Percentiles rank a stretch among this genome's conserved stretches.
These are phyloP conservation scores for Syngnathus scovelli DNA, from an alignment of 2,113 vertebrate species.

Conservation along the genomic window DNA sequence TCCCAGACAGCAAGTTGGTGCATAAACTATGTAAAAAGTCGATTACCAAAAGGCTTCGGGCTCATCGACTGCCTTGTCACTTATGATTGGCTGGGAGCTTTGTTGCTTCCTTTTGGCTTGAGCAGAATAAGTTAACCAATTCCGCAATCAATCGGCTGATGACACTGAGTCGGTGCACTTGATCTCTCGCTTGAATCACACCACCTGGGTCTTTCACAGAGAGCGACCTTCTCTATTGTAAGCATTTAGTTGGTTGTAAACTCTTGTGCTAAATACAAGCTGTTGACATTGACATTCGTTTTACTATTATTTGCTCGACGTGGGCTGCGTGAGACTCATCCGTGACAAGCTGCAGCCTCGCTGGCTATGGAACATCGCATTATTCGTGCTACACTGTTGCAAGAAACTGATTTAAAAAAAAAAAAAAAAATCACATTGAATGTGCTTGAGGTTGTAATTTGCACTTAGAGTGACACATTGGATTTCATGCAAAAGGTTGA, in stretches of 20 bases:
- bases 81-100: constrained; percentile 63
- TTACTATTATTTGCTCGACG: background rate
- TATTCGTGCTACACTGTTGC: background rate
- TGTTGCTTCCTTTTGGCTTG: constrained; percentile 50
- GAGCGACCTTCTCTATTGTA: constrained; percentile 27
- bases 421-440: no score
- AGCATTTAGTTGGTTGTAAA: constrained; percentile 15
- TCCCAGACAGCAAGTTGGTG: constrained; percentile 35
- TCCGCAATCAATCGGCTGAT: constrained; percentile 60
- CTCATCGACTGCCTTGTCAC: constrained; percentile 55
- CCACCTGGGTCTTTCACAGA: constrained; percentile 34
- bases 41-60: constrained; percentile 33
- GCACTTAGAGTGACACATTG: no score
- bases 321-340: background rate
- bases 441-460: no score
- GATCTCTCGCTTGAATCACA: constrained; percentile 37
- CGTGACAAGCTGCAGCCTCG: background rate
- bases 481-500: no score
- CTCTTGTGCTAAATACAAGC: background rate
- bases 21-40: constrained; percentile 50
- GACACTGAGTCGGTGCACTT: constrained; percentile 51
- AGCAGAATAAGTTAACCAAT: constrained; percentile 64
- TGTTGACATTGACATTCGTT: background rate
- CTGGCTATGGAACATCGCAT: background rate
- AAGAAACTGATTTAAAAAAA: background rate